These are phyloP conservation scores for Chiroxiphia lanceolata DNA, from an alignment of 2,797 vertebrate species.

Conservation along the genomic window DNA sequence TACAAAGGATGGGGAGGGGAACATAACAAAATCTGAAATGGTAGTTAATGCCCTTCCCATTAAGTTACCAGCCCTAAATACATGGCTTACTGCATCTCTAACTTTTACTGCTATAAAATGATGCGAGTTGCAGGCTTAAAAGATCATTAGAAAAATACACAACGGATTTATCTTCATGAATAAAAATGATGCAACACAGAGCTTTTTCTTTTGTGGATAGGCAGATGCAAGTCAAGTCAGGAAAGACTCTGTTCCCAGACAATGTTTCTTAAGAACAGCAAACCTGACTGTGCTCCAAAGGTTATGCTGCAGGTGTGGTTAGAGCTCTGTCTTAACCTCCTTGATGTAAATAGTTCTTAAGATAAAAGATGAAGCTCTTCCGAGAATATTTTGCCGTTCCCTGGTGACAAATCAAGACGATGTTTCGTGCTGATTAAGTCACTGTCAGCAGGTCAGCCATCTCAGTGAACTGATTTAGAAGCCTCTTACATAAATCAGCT, in stretches of 20 bases:
- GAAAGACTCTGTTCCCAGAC: neutral
- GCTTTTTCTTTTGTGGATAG: neutral
- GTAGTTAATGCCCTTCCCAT: slow-evolving; percentile 34
- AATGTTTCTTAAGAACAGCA: neutral
- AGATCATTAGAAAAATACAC: slow-evolving; percentile 60
- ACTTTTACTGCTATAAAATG: slow-evolving; percentile 40
- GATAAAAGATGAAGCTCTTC: slow-evolving; percentile 48
- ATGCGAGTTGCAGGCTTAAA: slow-evolving; percentile 41
- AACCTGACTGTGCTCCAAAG: neutral
- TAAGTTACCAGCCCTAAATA: slow-evolving; percentile 54
- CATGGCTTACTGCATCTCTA: slow-evolving; percentile 58
- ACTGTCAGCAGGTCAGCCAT: slow-evolving; percentile 35
- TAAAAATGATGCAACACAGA: slow-evolving; percentile 16
- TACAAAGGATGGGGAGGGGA: slow-evolving; percentile 34
- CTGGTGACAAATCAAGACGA: slow-evolving; percentile 47
- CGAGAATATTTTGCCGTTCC: slow-evolving; percentile 6
- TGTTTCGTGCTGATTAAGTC: slow-evolving; percentile 53
- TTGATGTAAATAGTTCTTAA: slow-evolving; percentile 28
- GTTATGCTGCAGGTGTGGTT: neutral
- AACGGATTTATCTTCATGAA: slow-evolving; percentile 53
- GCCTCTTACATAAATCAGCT: slow-evolving; percentile 25
- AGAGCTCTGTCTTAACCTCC: slow-evolving; percentile 22
- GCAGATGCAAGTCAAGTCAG: slow-evolving; percentile 1
- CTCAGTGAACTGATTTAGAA: neutral
- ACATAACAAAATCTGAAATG: slow-evolving; percentile 21